Conservation (phyloP, 92 coral and sea anemone species). For the Bergia puertoricense region DNA sequence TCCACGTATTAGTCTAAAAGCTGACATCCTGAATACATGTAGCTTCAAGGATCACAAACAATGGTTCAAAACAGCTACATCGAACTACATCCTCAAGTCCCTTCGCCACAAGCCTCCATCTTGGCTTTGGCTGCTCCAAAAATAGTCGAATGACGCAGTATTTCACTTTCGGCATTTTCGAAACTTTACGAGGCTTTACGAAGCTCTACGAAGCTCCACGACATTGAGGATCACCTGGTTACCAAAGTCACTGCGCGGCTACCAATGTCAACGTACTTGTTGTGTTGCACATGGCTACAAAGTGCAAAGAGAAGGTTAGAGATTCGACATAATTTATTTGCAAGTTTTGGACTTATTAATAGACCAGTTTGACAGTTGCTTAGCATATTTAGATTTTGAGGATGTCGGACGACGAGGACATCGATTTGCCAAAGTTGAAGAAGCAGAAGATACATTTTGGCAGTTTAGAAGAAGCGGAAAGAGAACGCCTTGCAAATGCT, state of each 20-base stretch:
- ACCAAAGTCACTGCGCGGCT: slow-evolving; percentile 16
- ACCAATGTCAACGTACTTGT: slow-evolving; percentile 22
- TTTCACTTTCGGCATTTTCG: neutral
- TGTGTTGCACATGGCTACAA: slow-evolving; percentile 33
- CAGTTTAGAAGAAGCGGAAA: slow-evolving; percentile 88
- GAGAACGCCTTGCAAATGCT: slow-evolving; percentile 78
- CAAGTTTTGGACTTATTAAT: neutral
- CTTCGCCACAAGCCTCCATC: slow-evolving; percentile 17
- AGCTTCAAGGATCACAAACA: neutral
- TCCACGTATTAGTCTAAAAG: slow-evolving; percentile 14
- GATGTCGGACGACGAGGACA: slow-evolving; percentile 96
- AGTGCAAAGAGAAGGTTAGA: neutral
- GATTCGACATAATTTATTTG: neutral
- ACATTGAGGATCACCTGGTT: slow-evolving; percentile 2
- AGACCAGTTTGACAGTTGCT: neutral
- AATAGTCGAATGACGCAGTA: neutral
- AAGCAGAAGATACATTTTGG: slow-evolving; percentile 90
- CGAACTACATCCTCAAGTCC: neutral
- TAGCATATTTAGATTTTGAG: slow-evolving; percentile 4
- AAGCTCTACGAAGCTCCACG: neutral
- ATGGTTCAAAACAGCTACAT: slow-evolving; percentile 8
- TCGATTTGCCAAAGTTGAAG: slow-evolving; percentile 72
- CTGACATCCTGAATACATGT: slow-evolving; percentile 13
- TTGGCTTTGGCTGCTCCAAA: neutral
- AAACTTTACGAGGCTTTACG: slow-evolving; percentile 1